Conservation (phyloP, 2,113 vertebrate genomes). For the Sceloporus undulatus region DNA sequence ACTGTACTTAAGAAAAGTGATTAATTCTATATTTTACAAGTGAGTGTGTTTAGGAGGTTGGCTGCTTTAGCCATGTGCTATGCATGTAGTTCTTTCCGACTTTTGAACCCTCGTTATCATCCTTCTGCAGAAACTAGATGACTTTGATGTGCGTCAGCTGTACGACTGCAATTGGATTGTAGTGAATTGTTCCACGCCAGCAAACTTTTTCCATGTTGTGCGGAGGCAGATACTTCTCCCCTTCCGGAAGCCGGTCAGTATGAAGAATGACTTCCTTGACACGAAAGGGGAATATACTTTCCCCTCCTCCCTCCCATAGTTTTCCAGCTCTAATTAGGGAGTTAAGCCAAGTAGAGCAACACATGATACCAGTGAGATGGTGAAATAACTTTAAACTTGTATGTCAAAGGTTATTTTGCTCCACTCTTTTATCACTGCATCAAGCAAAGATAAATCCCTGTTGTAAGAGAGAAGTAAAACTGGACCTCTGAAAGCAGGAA, state of each 20-base stretch:
- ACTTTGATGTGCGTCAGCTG: conserved; percentile 89
- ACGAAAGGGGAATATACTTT: background rate
- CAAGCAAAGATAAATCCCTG: background rate
- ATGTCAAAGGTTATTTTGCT: background rate
- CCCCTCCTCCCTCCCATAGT: background rate
- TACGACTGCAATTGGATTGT: conserved; percentile 96
- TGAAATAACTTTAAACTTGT: background rate
- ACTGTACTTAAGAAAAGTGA: too few species aligned
- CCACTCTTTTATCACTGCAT: background rate
- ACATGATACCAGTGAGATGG: background rate
- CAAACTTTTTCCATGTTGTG: conserved; percentile 93
- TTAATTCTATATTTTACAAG: too few species aligned
- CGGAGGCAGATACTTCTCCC: conserved; percentile 92
- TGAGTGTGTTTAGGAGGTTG: too few species aligned
- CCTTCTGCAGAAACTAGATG: conserved; percentile 80
- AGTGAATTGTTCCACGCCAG: conserved; percentile 92
- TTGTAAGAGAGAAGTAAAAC: too few species aligned
- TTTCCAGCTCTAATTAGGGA: background rate
- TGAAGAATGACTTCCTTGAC: fast-evolving
- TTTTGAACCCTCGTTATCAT: background rate
- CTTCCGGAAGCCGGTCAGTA: conserved; percentile 93
- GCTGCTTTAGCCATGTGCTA: background rate
- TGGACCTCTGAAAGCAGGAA: background rate
- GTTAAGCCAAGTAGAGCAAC: background rate
- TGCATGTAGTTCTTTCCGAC: background rate